Conservation (phyloP, 2,797 vertebrate species). For the Mareca strepera region DNA sequence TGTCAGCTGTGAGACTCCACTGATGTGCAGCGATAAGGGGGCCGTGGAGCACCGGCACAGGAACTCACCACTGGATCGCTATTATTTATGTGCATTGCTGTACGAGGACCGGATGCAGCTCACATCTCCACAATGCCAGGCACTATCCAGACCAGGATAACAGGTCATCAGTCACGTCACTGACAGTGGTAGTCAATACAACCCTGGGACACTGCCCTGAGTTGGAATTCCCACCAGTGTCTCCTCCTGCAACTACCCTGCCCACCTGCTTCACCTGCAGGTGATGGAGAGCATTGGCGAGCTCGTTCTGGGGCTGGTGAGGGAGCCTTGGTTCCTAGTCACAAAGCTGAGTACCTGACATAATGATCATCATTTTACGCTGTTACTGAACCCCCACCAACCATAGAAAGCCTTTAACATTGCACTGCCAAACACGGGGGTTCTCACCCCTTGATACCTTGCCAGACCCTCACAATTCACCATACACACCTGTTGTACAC, state of each 20-base stretch:
- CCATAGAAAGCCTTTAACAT: neutral
- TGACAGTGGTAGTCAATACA: neutral
- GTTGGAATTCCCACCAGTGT: neutral
- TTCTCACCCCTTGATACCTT: neutral
- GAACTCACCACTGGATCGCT: neutral
- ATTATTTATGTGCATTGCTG: neutral
- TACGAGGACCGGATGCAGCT: neutral
- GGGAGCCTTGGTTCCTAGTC: neutral
- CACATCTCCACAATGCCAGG: fast-evolving
- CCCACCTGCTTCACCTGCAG: neutral
- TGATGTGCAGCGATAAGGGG: neutral
- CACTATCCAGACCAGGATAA: neutral
- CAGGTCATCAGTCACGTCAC: neutral
- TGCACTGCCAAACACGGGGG: fast-evolving
- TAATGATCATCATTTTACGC: neutral
- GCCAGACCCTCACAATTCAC: neutral
- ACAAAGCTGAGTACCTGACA: neutral
- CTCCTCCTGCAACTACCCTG: neutral
- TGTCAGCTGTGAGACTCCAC: neutral
- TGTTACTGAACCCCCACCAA: neutral
- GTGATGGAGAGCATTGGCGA: neutral
- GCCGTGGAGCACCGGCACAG: neutral
- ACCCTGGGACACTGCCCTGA: neutral
- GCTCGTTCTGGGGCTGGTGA: neutral
- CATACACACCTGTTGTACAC: neutral